Percentiles rank a stretch among this genome's conserved stretches.
Conservation (phyloP, 2,797 vertebrate species). For the Gallinago solitaria region DNA sequence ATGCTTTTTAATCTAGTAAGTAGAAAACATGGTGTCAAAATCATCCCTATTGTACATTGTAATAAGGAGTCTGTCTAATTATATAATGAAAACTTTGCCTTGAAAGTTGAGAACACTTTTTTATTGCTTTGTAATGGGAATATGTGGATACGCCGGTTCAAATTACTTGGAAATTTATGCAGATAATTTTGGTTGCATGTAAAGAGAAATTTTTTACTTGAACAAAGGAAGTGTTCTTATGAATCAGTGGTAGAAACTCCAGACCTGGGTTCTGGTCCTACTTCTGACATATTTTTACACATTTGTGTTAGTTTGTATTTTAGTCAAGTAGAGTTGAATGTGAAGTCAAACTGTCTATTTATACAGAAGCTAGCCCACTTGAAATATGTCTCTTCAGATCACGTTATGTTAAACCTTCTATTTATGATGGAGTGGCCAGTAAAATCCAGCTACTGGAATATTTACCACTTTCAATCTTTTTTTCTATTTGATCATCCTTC, state of each 20-base stretch:
- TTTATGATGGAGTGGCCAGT: background rate
- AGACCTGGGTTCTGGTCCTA: slow-evolving; percentile 40
- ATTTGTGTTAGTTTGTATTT: slow-evolving; percentile 47
- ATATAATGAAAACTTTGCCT: slow-evolving; percentile 12
- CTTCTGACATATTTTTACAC: slow-evolving; percentile 59
- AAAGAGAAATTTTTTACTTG: slow-evolving; percentile 48
- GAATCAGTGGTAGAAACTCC: slow-evolving; percentile 46
- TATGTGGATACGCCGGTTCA: background rate
- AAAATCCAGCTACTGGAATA: background rate
- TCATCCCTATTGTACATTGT: background rate
- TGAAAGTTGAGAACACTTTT: slow-evolving; percentile 30
- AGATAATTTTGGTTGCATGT: slow-evolving; percentile 12
- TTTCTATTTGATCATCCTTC: background rate
- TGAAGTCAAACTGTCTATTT: slow-evolving; percentile 9
- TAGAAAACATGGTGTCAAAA: background rate
- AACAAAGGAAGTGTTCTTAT: slow-evolving; percentile 60
- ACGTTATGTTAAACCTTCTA: background rate
- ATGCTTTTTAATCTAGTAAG: slow-evolving; percentile 24
- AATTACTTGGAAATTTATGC: slow-evolving; percentile 11
- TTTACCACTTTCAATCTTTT: background rate
- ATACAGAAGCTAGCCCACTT: slow-evolving; percentile 13
- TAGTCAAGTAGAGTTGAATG: background rate
- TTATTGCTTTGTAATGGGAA: slow-evolving; percentile 44
- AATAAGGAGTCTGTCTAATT: background rate
- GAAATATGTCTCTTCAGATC: background rate